A percentile compares a stretch with the other conserved stretches of the same genome.
Evolutionary conservation across 2,888 invertebrate species (phyloP).

Genomic region (Pilophorus perplexus): DNA sequence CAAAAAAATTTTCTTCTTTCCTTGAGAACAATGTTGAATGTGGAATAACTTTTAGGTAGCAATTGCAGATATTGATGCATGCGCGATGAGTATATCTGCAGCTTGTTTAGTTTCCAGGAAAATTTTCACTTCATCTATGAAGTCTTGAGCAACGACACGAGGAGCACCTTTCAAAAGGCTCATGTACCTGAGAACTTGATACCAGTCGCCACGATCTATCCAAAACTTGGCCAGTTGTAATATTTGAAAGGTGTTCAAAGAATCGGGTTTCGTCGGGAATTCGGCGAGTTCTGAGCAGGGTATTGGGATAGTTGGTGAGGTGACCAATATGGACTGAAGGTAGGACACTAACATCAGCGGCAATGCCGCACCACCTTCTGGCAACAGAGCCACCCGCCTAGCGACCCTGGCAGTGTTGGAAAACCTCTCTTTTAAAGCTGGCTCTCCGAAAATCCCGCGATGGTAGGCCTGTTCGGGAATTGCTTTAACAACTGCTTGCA

Average conservation of each 20-base stretch:
- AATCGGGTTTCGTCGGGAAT: conserved; percentile 66
- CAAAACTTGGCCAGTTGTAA: conserved; percentile 88
- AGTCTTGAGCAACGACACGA: conserved; percentile 74
- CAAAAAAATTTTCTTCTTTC: no score
- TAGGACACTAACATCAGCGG: conserved; percentile 82
- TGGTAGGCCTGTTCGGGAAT: conserved; percentile 74
- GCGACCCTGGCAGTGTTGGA: conserved; percentile 77
- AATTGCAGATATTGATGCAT: conserved; percentile 76
- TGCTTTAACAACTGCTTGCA: conserved; percentile 70
- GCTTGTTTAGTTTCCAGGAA: conserved; percentile 87
- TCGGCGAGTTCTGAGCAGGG: conserved; percentile 71
- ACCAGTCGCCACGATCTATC: conserved; percentile 83
- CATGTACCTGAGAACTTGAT: conserved; percentile 80
- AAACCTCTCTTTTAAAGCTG: conserved; percentile 75
- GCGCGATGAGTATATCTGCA: conserved; percentile 82
- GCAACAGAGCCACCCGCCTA: conserved; percentile 79
- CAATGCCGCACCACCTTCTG: conserved; percentile 81
- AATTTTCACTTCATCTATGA: conserved; percentile 80
- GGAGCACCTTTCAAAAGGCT: conserved; percentile 87
- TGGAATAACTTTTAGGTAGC: conserved; percentile 54
- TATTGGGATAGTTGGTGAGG: conserved; percentile 67
- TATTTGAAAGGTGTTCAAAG: conserved; percentile 82
- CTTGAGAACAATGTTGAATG: no score
- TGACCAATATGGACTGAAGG: conserved; percentile 78
- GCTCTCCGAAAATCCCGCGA: conserved; percentile 85